Conservation (phyloP, 2,797 vertebrate species). For the Coregonus ussuriensis region DNA sequence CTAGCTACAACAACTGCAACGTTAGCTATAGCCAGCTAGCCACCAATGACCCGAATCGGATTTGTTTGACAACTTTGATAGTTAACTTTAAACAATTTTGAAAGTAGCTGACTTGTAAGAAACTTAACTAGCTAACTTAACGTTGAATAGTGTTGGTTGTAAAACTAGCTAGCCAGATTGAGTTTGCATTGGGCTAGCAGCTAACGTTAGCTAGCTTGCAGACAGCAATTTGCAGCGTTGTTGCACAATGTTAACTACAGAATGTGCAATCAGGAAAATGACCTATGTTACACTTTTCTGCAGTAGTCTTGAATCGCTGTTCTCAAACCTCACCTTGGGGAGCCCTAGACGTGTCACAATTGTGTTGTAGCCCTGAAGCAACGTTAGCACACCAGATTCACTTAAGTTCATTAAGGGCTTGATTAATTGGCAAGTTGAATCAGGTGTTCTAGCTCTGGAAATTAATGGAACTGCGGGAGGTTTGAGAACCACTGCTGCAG, state of each 20-base stretch:
- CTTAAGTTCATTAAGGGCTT: background rate
- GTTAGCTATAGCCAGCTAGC: background rate
- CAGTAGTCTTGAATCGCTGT: background rate
- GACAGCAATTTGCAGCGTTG: background rate
- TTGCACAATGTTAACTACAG: background rate
- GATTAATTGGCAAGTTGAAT: background rate
- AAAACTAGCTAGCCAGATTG: background rate
- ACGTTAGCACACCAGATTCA: background rate
- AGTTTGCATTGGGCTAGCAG: background rate
- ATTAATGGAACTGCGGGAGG: background rate
- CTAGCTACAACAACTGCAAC: background rate
- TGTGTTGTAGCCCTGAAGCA: background rate
- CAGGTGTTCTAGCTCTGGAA: background rate
- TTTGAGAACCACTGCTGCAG: background rate
- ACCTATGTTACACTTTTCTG: background rate
- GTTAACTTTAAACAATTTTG: background rate
- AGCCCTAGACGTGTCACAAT: background rate
- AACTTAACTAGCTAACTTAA: background rate
- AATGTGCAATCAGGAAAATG: background rate
- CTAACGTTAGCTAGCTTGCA: background rate
- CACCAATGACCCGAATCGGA: background rate
- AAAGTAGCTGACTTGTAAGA: background rate
- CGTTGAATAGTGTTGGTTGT: background rate
- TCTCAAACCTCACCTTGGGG: background rate
- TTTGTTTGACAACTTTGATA: background rate